phyloP scores from a whole-genome alignment of 2,888 invertebrate genomes.

The Mythimna vitellina region DNA sequence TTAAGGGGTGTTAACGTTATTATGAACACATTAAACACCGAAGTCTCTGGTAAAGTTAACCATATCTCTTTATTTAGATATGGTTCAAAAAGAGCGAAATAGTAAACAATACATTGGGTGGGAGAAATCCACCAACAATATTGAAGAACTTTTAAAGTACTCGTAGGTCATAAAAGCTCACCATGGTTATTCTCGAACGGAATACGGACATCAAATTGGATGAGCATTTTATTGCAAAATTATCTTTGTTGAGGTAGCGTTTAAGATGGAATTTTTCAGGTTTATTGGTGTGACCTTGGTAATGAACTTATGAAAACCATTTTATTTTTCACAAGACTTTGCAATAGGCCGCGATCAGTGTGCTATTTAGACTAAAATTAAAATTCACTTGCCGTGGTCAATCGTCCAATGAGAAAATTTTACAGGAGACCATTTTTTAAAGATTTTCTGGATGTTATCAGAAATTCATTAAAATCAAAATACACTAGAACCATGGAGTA shows the following conservation, averaged over 20 bases:
- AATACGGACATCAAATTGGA: no score
- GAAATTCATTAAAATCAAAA: no score
- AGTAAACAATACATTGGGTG: neutral
- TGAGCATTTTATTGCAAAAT: no score
- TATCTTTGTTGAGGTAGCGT: neutral
- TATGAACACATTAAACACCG: no score
- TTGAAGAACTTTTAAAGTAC: neutral
- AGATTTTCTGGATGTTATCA: no score
- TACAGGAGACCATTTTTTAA: no score
- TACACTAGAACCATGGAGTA: no score
- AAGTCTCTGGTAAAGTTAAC: neutral
- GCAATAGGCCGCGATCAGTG: neutral
- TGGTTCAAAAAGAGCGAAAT: neutral
- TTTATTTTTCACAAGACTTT: neutral
- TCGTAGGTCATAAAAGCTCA: neutral
- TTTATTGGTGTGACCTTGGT: slow-evolving; percentile 9
- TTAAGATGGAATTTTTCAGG: neutral
- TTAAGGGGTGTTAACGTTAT: no score
- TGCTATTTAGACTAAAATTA: neutral
- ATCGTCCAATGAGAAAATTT: no score
- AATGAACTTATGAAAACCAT: neutral
- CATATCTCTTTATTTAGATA: no score
- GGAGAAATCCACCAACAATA: neutral
- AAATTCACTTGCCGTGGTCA: neutral
- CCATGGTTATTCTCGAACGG: neutral